Evolutionary conservation across 2,113 vertebrate species (phyloP).

Genomic region (rabbit (Oryctolagus cuniculus)): mOryCun1.1 NC_091448.1:34930001-34930500

Average conservation of each 20-base stretch:
- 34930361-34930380: background rate
- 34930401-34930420: background rate
- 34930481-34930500: background rate
- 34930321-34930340: constrained; percentile 75
- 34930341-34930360: background rate
- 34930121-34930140: background rate
- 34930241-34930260: constrained; percentile 70
- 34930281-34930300: constrained; percentile 57
- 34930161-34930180: background rate
- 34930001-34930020: no score
- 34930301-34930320: constrained; percentile 74
- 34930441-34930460: background rate
- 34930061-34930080: no score
- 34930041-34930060: no score
- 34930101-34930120: no score
- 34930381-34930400: background rate
- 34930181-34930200: background rate
- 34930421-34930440: constrained; percentile 30
- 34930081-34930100: no score
- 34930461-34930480: constrained; percentile 11
- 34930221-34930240: constrained; percentile 43
- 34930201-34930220: constrained; percentile 1
- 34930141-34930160: constrained; percentile 50
- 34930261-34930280: constrained; percentile 71
- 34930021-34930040: no score